Percentiles rank a stretch among this genome's conserved stretches.
phyloP scores from a whole-genome alignment of 2,888 invertebrate genomes.

The Hyalella azteca region DNA sequence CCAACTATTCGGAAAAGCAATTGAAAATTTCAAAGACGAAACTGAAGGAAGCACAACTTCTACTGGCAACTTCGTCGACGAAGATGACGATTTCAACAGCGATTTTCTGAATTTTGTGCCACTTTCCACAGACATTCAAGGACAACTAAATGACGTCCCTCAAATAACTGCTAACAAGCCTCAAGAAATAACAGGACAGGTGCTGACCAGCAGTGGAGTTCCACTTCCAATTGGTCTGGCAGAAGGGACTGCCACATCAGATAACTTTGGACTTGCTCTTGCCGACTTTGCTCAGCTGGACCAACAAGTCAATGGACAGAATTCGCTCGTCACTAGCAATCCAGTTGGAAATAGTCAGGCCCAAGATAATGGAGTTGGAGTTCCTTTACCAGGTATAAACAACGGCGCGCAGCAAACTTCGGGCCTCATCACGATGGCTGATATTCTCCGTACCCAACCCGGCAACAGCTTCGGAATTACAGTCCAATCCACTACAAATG shows the following conservation, averaged over 20 bases:
- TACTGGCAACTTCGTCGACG: background rate
- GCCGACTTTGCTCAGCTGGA: background rate
- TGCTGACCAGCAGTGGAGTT: slow-evolving; percentile 3
- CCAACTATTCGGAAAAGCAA: slow-evolving; percentile 8
- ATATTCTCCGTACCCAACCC: background rate
- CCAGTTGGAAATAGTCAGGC: background rate
- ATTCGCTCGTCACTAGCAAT: background rate
- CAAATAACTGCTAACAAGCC: background rate
- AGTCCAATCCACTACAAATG: background rate
- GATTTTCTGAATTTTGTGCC: slow-evolving; percentile 19
- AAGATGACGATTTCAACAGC: background rate
- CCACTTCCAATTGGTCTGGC: slow-evolving; percentile 7
- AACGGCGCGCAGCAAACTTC: background rate
- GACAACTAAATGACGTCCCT: slow-evolving; percentile 7
- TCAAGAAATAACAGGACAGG: background rate
- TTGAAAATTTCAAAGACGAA: slow-evolving; percentile 11
- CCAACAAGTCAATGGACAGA: background rate
- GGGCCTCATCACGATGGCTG: background rate
- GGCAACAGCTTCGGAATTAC: background rate
- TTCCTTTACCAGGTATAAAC: background rate
- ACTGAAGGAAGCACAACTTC: background rate
- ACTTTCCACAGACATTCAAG: background rate
- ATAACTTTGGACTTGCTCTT: background rate
- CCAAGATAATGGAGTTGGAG: background rate
- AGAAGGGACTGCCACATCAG: background rate